Conservation (phyloP, 1,140 invertebrate genomes). For the Philotrypesis tridentata region DNA sequence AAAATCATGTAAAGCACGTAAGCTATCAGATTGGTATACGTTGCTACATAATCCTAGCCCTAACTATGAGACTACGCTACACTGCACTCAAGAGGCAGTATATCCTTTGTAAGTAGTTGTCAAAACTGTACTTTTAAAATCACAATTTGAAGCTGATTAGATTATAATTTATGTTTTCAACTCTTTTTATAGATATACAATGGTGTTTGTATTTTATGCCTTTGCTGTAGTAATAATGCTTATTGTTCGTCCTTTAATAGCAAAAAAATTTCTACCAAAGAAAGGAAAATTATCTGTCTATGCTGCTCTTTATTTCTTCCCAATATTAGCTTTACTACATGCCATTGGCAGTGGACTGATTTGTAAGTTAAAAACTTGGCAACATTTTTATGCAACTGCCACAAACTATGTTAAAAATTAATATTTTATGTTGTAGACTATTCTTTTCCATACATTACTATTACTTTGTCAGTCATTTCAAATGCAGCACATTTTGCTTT, state of each 20-base stretch:
- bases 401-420: constrained; percentile 17
- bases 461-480: constrained; percentile 93
- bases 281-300: constrained; percentile 89
- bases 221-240: constrained; percentile 88
- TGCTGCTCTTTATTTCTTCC: constrained; percentile 95
- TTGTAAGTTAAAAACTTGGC: constrained; percentile 78
- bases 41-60: constrained; percentile 94
- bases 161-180: not conserved
- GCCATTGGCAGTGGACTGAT: constrained; percentile 93
- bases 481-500: constrained; percentile 94
- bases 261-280: constrained; percentile 78
- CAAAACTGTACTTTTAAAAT: not conserved
- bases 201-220: constrained; percentile 94
- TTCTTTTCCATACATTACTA: constrained; percentile 94
- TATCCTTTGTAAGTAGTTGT: constrained; percentile 90
- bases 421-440: constrained; percentile 84
- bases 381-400: constrained; percentile 42
- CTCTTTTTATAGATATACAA: constrained; percentile 86
- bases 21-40: constrained; percentile 96
- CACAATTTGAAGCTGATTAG: not conserved
- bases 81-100: constrained; percentile 97
- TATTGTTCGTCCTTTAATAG: constrained; percentile 82
- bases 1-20: constrained; percentile 83
- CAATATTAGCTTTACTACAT: constrained; percentile 90
- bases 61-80: constrained; percentile 89